These are phyloP conservation scores for pig (Sus scrofa) DNA, from an alignment of 2,113 vertebrate genomes.

Conservation along the genomic window T2T-Sscrofa CM000817.6:48428001-48428500, in stretches of 20 bases:
- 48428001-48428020: no score
- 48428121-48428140: not conserved
- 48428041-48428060: no score
- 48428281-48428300: not conserved
- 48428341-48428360: not conserved
- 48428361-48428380: not conserved
- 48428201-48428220: not conserved
- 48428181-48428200: not conserved
- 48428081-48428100: conserved; percentile 25
- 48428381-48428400: not conserved
- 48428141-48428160: not conserved
- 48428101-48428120: not conserved
- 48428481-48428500: not conserved
- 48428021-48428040: no score
- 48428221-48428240: not conserved
- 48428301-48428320: not conserved
- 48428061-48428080: no score
- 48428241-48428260: not conserved
- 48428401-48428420: not conserved
- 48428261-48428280: not conserved
- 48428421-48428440: not conserved
- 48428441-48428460: not conserved
- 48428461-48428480: not conserved
- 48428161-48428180: not conserved
- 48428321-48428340: not conserved